Evolutionary conservation across 1,140 invertebrate genomes (phyloP).

Genomic region (Camponotus pennsylvanicus): DNA sequence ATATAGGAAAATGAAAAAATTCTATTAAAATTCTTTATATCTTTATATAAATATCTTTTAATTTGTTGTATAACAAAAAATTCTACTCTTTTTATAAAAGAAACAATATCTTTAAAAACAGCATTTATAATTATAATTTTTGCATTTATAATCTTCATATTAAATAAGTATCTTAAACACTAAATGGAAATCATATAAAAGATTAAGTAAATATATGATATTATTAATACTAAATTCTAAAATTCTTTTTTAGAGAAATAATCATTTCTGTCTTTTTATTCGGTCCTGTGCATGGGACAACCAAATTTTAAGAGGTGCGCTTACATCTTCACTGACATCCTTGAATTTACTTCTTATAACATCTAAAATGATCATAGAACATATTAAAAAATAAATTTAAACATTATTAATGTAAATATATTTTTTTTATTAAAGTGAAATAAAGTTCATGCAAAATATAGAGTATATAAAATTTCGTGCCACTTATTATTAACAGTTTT

Average conservation of each 20-base stretch:
- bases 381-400: not conserved
- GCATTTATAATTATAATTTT: too few relatives aligned
- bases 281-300: not conserved
- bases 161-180: too few relatives aligned
- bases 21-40: too few relatives aligned
- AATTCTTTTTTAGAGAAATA: not conserved
- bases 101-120: too few relatives aligned
- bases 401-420: not conserved
- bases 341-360: conserved; percentile 25
- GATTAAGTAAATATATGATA: too few relatives aligned
- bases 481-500: not conserved
- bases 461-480: not conserved
- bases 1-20: too few relatives aligned
- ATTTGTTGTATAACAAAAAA: too few relatives aligned
- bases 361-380: conserved; percentile 9
- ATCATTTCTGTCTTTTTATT: conserved; percentile 32
- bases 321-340: not conserved
- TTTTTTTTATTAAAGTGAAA: not conserved
- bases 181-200: too few relatives aligned
- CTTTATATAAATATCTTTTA: too few relatives aligned
- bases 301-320: not conserved
- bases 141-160: too few relatives aligned
- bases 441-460: not conserved
- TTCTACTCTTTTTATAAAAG: too few relatives aligned
- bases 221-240: too few relatives aligned